Evolutionary conservation across 2,113 vertebrate genomes (phyloP).

Genomic region (Desmodus rotundus): DNA sequence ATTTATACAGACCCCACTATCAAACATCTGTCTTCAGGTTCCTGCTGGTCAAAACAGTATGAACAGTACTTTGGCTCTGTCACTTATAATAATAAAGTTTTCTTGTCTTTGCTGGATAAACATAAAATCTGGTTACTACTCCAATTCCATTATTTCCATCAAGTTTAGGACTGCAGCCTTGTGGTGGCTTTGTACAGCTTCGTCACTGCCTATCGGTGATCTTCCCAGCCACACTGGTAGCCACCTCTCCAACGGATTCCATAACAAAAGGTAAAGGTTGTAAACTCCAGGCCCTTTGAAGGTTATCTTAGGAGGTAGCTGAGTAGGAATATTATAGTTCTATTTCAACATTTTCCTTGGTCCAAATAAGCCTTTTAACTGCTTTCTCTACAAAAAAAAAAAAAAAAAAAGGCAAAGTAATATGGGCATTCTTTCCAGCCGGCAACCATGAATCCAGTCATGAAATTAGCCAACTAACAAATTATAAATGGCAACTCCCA

Average conservation of each 20-base stretch:
- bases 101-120: not conserved
- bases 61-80: not conserved
- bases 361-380: not conserved
- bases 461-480: not conserved
- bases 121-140: not conserved
- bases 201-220: not conserved
- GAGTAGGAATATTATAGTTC: not conserved
- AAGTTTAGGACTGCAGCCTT: not conserved
- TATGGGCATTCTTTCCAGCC: not conserved
- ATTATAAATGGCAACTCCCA: not conserved
- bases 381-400: not conserved
- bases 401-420: not conserved
- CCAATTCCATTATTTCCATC: not conserved
- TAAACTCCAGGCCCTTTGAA: not conserved
- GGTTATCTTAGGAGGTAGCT: not conserved
- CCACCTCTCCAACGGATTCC: not conserved
- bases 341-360: not conserved
- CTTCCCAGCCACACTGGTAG: not conserved
- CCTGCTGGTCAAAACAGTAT: not conserved
- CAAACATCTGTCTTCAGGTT: not conserved
- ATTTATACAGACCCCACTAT: not conserved
- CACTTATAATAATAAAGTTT: not conserved
- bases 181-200: not conserved
- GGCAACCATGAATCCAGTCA: not conserved
- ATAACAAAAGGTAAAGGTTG: rapidly evolving